phyloP scores from a whole-genome alignment of 2,888 invertebrate genomes.

The Rhamnusium bicolor region DNA sequence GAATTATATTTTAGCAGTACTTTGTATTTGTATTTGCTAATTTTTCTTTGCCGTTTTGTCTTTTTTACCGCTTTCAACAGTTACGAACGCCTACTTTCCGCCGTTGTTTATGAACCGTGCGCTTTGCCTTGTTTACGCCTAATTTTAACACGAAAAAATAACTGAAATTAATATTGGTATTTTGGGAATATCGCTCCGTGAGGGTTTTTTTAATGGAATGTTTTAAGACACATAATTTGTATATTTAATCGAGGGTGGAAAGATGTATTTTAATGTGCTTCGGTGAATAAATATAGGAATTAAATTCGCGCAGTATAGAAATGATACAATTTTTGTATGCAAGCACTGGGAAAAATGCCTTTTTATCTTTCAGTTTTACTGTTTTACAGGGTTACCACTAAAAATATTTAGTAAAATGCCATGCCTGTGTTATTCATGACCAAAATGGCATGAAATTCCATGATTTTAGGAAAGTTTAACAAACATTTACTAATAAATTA shows the following conservation, averaged over 20 bases:
- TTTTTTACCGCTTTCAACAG: slow-evolving; percentile 32
- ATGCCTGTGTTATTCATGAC: no score
- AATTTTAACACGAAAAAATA: slow-evolving; percentile 46
- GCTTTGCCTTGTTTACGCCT: slow-evolving; percentile 43
- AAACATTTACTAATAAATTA: no score
- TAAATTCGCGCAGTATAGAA: no score
- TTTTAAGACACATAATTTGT: slow-evolving; percentile 37
- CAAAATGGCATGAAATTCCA: no score
- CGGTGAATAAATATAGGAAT: not conserved
- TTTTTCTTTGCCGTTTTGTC: slow-evolving; percentile 59
- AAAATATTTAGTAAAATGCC: no score
- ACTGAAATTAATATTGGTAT: slow-evolving; percentile 50
- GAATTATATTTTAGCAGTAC: slow-evolving; percentile 66
- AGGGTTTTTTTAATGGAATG: slow-evolving; percentile 42
- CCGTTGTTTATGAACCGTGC: slow-evolving; percentile 35
- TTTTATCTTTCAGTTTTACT: no score
- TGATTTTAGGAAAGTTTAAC: no score
- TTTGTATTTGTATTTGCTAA: slow-evolving; percentile 67
- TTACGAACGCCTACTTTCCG: slow-evolving; percentile 32
- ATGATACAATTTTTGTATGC: no score
- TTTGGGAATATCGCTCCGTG: slow-evolving; percentile 44
- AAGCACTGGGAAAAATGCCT: no score
- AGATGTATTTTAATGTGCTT: slow-evolving; percentile 1
- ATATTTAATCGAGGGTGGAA: slow-evolving; percentile 34
- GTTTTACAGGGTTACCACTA: no score